Conservation (phyloP, 2,113 vertebrate species). For the Tragelaphus scriptus region DNA sequence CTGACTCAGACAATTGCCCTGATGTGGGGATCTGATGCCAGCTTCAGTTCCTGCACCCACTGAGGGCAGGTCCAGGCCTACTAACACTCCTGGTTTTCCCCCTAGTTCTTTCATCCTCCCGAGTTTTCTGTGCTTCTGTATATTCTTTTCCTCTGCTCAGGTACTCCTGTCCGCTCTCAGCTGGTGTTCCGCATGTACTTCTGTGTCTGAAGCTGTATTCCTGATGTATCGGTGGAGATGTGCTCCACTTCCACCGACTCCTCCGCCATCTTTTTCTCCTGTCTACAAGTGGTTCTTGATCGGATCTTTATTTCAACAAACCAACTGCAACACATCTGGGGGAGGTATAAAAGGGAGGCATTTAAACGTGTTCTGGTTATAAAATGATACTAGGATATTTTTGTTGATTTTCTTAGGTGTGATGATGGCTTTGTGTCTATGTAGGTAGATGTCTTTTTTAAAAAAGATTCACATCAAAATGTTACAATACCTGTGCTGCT, state of each 20-base stretch:
- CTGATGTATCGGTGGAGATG: not conserved
- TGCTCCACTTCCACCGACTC: fast-evolving
- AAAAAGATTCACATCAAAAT: not conserved
- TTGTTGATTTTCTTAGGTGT: not conserved
- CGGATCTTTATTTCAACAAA: not conserved
- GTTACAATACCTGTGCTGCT: not conserved
- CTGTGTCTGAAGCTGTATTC: not conserved
- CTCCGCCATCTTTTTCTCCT: not conserved
- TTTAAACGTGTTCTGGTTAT: not conserved
- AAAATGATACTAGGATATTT: not conserved
- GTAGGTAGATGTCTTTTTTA: not conserved
- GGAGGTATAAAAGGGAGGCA: not conserved
- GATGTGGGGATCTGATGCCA: fast-evolving
- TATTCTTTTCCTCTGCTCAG: not conserved
- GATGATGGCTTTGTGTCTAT: not conserved
- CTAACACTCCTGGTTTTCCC: not conserved
- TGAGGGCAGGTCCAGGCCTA: not conserved
- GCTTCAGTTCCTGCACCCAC: fast-evolving
- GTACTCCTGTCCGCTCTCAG: not conserved
- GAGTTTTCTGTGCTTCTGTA: not conserved
- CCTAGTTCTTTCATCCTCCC: not conserved
- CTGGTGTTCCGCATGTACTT: not conserved
- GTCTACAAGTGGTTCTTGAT: not conserved
- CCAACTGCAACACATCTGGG: not conserved
- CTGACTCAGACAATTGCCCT: not conserved